A percentile compares a stretch with the other conserved stretches of the same genome.
phyloP scores from a whole-genome alignment of 2,888 invertebrate species.

The Mayetiola destructor region DNA sequence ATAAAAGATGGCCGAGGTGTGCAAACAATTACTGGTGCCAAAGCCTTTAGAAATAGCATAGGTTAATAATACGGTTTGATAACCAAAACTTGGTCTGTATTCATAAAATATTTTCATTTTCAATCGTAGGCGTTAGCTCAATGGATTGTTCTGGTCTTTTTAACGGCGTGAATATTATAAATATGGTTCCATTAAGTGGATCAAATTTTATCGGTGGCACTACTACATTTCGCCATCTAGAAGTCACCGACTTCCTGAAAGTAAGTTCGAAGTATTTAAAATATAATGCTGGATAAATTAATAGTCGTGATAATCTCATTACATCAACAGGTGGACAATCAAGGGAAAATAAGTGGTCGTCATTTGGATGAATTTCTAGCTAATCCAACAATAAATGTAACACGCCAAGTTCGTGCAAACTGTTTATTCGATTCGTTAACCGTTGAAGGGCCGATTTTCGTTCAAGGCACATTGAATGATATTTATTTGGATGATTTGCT shows the following conservation, averaged over 20 bases:
- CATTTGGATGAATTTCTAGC: constrained; percentile 32
- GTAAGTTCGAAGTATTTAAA: constrained; percentile 26
- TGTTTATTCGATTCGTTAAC: constrained; percentile 37
- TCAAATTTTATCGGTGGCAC: constrained; percentile 33
- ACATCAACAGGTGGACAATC: constrained; percentile 29
- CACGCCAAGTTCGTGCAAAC: constrained; percentile 31
- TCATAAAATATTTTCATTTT: background rate
- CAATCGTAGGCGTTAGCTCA: constrained; percentile 24
- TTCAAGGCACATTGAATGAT: constrained; percentile 35
- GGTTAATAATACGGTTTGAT: background rate
- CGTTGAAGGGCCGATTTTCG: constrained; percentile 37
- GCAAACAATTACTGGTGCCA: constrained; percentile 35
- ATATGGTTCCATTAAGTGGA: constrained; percentile 36
- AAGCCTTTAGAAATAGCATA: constrained; percentile 31
- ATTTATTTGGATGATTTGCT: constrained; percentile 31
- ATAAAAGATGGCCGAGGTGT: constrained; percentile 27
- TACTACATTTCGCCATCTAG: constrained; percentile 39
- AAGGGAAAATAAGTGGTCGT: constrained; percentile 37
- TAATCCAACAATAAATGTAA: constrained; percentile 37
- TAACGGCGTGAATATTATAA: constrained; percentile 35
- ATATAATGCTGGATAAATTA: background rate
- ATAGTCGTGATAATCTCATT: background rate
- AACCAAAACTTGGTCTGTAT: too few species aligned
- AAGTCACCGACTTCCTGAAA: constrained; percentile 36
- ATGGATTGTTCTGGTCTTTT: constrained; percentile 34